phyloP scores from a whole-genome alignment of 1,140 invertebrate species.

The Coelopa frigida region DNA sequence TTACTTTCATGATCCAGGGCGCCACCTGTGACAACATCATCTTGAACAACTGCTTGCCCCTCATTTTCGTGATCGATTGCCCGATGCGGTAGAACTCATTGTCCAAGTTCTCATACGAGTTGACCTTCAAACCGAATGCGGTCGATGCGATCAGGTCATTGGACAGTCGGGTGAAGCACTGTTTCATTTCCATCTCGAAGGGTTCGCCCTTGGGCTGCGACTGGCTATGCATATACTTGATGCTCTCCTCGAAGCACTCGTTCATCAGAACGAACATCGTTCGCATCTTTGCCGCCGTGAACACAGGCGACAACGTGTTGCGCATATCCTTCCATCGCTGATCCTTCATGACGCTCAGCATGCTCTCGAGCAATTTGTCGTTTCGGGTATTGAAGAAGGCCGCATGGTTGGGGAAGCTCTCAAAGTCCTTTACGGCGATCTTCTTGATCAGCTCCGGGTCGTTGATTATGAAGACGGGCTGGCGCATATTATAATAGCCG shows the following conservation, averaged over 20 bases:
- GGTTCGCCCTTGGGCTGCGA: conserved; percentile 11
- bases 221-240: conserved; percentile 19
- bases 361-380: conserved; percentile 50
- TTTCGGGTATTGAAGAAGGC: conserved; percentile 43
- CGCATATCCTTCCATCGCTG: conserved; percentile 53
- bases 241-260: conserved; percentile 29
- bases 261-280: conserved; percentile 48
- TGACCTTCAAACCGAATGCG: conserved; percentile 48
- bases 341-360: conserved; percentile 49
- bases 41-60: conserved; percentile 21
- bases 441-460: conserved; percentile 56
- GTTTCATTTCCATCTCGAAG: conserved; percentile 45
- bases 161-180: conserved; percentile 44
- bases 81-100: conserved; percentile 48
- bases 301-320: conserved; percentile 51
- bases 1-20: conserved; percentile 22
- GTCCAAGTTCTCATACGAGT: conserved; percentile 45
- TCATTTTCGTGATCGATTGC: conserved; percentile 38
- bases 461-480: conserved; percentile 49
- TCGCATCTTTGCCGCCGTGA: conserved; percentile 54
- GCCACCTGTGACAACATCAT: conserved; percentile 22
- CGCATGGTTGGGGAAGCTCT: conserved; percentile 54
- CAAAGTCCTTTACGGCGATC: conserved; percentile 57
- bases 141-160: conserved; percentile 50
- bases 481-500: conserved; percentile 49